These are phyloP conservation scores for Sebastiscus tertius DNA, from an alignment of 2,797 vertebrate species.

Conservation along the genomic window DNA sequence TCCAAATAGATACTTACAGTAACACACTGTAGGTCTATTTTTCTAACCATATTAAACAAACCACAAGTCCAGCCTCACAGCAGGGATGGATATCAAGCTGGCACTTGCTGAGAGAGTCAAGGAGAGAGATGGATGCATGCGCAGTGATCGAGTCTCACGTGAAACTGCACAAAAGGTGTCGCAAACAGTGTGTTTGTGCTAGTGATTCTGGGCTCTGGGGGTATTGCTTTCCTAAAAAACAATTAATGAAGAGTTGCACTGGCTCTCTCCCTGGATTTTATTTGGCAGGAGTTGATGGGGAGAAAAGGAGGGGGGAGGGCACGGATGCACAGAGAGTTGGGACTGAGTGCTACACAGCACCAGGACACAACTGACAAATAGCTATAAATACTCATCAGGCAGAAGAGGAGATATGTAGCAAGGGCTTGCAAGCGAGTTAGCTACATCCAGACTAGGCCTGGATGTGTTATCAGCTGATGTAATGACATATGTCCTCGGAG, in stretches of 20 bases:
- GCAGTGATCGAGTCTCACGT: not conserved
- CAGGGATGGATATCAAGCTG: constrained; percentile 45
- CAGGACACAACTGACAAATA: not conserved
- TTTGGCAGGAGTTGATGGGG: constrained; percentile 27
- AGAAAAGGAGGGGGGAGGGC: not conserved
- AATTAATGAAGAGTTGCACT: constrained; percentile 32
- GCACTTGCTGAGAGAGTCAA: constrained; percentile 8
- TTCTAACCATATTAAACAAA: constrained; percentile 25
- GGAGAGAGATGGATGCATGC: not conserved
- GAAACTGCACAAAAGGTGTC: not conserved
- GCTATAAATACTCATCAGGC: not conserved
- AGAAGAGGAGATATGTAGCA: not conserved
- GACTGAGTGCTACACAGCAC: not conserved
- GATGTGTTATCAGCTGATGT: not conserved
- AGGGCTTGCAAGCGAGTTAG: not conserved
- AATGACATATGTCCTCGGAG: not conserved
- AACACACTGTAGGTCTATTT: constrained; percentile 6
- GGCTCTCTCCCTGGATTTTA: constrained; percentile 6
- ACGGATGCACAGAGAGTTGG: not conserved
- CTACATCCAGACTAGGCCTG: not conserved
- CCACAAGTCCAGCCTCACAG: constrained; percentile 27
- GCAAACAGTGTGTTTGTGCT: not conserved
- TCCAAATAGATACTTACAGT: not conserved
- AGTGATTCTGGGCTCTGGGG: constrained; percentile 7
- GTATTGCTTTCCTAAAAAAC: constrained; percentile 16